These are phyloP conservation scores for Hypocryptadius cinnamomeus DNA, from an alignment of 2,113 vertebrate genomes.

Conservation along the genomic window DNA sequence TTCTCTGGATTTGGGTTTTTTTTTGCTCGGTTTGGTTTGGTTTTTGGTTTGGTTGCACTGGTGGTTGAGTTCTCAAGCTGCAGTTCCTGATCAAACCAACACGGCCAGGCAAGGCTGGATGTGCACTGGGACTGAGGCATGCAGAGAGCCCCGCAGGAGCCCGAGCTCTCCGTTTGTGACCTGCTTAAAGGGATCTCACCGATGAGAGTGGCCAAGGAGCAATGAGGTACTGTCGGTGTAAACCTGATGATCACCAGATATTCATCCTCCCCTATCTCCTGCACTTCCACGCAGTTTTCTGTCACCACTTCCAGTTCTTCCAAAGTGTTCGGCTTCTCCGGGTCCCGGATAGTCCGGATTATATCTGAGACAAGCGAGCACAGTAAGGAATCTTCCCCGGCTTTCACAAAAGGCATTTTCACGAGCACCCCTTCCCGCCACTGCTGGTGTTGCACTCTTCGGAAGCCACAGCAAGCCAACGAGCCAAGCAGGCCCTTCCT, in stretches of 20 bases:
- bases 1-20: background rate
- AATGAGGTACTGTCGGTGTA: constrained; percentile 95
- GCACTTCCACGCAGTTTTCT: constrained; percentile 87
- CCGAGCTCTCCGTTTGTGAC: rapidly evolving
- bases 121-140: background rate
- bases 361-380: constrained; percentile 73
- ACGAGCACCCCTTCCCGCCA: background rate
- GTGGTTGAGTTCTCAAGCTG: background rate
- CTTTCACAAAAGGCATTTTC: background rate
- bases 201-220: constrained; percentile 95
- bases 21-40: background rate
- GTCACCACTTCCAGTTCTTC: constrained; percentile 96
- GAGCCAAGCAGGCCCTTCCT: background rate
- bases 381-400: background rate
- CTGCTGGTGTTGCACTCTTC: background rate
- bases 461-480: background rate
- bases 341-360: constrained; percentile 92
- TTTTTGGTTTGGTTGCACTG: background rate
- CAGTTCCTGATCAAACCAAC: background rate
- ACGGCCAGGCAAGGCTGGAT: background rate
- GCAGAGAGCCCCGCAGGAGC: background rate
- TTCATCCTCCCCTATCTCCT: constrained; percentile 81
- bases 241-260: constrained; percentile 91
- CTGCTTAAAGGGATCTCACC: constrained; percentile 61
- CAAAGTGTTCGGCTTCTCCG: constrained; percentile 93